Percentiles rank a stretch among this genome's conserved stretches.
phyloP scores from a whole-genome alignment of 2,113 vertebrate genomes.

The Clarias macrocephalus region DNA sequence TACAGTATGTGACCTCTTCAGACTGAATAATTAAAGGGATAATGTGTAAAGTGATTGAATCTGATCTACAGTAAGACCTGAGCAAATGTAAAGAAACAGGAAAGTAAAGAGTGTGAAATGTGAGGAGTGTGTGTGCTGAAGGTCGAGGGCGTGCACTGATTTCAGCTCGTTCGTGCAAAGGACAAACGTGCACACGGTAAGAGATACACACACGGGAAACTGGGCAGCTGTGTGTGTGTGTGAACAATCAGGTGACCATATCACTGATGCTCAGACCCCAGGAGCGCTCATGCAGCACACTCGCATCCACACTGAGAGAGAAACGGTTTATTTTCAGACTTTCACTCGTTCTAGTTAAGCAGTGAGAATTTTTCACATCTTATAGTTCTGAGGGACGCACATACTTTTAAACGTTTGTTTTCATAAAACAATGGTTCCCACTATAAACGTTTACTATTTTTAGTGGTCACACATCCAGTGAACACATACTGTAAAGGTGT shows the following conservation, averaged over 20 bases:
- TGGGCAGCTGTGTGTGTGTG: not conserved
- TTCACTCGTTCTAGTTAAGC: not conserved
- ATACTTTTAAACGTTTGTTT: too few species aligned
- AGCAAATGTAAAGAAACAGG: not conserved
- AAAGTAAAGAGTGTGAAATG: constrained; percentile 5
- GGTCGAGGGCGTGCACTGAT: too few species aligned
- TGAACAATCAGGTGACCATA: not conserved
- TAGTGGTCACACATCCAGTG: too few species aligned
- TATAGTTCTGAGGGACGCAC: too few species aligned
- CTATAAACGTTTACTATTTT: too few species aligned
- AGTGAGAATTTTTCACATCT: too few species aligned
- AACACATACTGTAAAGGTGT: too few species aligned
- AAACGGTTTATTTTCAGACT: not conserved
- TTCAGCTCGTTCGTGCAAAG: not conserved
- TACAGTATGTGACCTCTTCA: not conserved
- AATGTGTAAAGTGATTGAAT: not conserved
- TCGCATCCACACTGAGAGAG: too few species aligned
- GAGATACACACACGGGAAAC: not conserved
- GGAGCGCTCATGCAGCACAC: not conserved
- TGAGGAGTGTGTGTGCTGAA: not conserved
- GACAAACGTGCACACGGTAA: not conserved
- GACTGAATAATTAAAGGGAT: not conserved
- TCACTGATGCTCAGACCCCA: not conserved
- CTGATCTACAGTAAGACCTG: not conserved
- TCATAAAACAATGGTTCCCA: too few species aligned